phyloP scores from a whole-genome alignment of 2,113 vertebrate genomes.

The Miniopterus natalensis region DNA sequence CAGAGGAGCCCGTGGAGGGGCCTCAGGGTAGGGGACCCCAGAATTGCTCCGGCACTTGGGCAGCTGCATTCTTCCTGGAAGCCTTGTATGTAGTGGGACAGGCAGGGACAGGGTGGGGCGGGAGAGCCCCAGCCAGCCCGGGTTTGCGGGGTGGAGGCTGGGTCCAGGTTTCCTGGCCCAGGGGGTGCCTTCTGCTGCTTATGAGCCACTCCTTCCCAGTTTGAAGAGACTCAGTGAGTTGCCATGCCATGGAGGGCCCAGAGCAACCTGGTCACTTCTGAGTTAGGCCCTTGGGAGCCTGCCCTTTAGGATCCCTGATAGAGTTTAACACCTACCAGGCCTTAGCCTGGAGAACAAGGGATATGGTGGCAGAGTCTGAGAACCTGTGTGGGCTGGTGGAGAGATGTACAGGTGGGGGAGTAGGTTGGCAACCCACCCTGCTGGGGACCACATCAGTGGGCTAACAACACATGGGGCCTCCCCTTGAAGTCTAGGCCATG shows the following conservation, averaged over 20 bases:
- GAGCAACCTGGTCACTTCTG: neutral
- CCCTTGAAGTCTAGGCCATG: neutral
- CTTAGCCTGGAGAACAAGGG: neutral
- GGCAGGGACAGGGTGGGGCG: neutral
- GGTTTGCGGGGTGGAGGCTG: neutral
- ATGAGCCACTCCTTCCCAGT: neutral
- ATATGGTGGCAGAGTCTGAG: neutral
- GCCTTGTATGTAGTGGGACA: neutral
- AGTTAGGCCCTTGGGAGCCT: neutral
- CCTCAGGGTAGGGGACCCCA: conserved; percentile 46
- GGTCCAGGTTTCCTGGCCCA: no score
- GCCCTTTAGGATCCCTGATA: neutral
- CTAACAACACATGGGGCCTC: neutral
- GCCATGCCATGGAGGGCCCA: neutral
- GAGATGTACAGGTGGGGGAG: no score
- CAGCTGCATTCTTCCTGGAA: neutral
- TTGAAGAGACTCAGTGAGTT: neutral
- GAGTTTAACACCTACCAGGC: neutral
- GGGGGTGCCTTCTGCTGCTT: neutral
- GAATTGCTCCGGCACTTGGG: neutral
- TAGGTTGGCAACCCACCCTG: neutral
- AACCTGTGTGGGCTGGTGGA: neutral
- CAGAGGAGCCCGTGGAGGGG: conserved; percentile 45
- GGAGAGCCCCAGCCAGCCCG: neutral
- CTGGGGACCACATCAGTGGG: neutral